Percentiles rank a stretch among this genome's conserved stretches.
These are phyloP conservation scores for Cygnus buccinator DNA, from an alignment of 2,113 vertebrate species.

Conservation along the genomic window DNA sequence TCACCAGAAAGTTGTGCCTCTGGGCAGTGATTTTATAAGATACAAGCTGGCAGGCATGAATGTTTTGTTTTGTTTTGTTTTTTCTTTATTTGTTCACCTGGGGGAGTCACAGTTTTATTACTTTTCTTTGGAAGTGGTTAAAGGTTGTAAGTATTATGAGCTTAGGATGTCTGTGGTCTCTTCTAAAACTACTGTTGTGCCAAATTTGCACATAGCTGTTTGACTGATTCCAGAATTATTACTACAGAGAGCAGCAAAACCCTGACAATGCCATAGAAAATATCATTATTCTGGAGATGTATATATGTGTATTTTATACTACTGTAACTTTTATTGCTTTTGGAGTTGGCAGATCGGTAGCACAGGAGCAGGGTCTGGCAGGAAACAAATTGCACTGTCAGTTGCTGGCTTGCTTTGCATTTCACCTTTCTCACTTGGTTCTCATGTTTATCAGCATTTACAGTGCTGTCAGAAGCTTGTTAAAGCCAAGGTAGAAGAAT, in stretches of 20 bases:
- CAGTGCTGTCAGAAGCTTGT: neutral
- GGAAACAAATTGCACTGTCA: neutral
- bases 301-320: neutral
- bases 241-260: constrained; percentile 27
- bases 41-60: neutral
- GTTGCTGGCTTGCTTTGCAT: neutral
- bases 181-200: neutral
- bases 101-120: constrained; percentile 43
- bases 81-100: neutral
- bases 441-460: neutral
- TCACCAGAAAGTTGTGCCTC: neutral
- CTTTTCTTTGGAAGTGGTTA: constrained; percentile 40
- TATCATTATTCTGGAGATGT: neutral
- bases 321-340: neutral
- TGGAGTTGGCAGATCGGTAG: neutral
- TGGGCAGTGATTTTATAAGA: neutral
- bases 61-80: neutral
- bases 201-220: neutral
- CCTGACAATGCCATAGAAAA: constrained; percentile 1
- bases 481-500: neutral
- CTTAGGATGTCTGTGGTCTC: constrained; percentile 1
- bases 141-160: constrained; percentile 13
- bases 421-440: neutral
- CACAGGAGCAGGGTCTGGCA: neutral
- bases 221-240: constrained; percentile 19